Base-by-base conservation (phyloP, 2,888 invertebrate genomes). In the Ennomos quercinarius region DNA sequence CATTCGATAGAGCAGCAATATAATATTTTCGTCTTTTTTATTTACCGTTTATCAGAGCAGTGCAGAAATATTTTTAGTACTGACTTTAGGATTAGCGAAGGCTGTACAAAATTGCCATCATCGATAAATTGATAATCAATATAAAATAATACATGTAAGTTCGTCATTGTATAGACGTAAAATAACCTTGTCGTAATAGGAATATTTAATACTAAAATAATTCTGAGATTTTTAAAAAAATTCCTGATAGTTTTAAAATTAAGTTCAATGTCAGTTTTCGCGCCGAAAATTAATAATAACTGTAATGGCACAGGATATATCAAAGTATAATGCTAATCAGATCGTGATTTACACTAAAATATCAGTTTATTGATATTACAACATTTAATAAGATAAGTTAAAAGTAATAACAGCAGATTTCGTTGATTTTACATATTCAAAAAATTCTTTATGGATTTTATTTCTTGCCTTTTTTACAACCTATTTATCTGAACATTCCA, bases 401-500 rank as follows among this genome's bases (percentile, higher is more conserved):
- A 27, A 17, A 9, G 1, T 8, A 34, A 34, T 43, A n/a, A 27
- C 8, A 1, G 27, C 10, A 42, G 4, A 43, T 17, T 17, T 0
- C 3, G 27, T 43, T 27, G 3, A 43, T 17, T 43, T 17, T 9
- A 17, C 10, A 43, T 17, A 51, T 51, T 51, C 51, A 44, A 51
- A 27, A 27, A 39, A 39, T n/a, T 41, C 17, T 9, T 17, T 10
- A 9, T n/a, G 8, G 10, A 17, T 42, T 41, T 42, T 10, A 10
- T 12, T 13, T 43, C 10, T 10, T 17, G 43, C 35, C 36, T 11
- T 43, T n/a, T 55, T 43, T 11, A 27, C 35, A 8, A 51, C 9
- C 27, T 38, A 17, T 48, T 37, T 52, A 41, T 52, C 49, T 49
- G 61, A 61, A 53, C 57, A 61, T 60, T 53, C 52, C 61, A 61